Evolutionary conservation across 2,888 invertebrate species (phyloP), one percentile per base, ranked within the genome.

Genomic region (Isotomurus palustris): DNA sequence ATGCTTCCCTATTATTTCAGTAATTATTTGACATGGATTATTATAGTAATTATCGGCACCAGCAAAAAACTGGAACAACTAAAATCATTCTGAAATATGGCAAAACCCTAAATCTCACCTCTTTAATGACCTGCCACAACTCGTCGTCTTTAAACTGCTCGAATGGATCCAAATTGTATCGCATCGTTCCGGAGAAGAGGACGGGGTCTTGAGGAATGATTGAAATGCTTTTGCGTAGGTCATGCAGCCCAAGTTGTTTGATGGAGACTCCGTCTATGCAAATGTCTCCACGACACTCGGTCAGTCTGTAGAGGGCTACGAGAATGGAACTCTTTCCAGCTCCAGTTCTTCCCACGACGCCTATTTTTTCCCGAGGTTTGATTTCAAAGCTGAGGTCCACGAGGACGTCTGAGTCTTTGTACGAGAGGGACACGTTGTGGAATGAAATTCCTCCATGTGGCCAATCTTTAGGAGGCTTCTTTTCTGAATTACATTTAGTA

Each of bases 151-250:
- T 79, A 72, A 86, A 87, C 72, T 86, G 84, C 63, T 86, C 83
- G 74, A 93, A 91, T 1, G 93, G 93, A 78, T 94, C 93, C 58
- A 94, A 79, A 77, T 94, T 94, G 72, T 86, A 85, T 2, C 93
- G 80, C 79, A 94, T 81, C 2, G 89, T 86, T 40, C 92, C 93
- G 0, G 89, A 87, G 76, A 94, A 92, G 22, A 92, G 75, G 25
- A 91, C 84, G 0, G 92, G 91, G 72, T 91, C 91, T 78, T 94
- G 93, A 0, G 94, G 94, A 72, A 94, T 94, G 72, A 94, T 93
- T 0, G 93, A 87, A 56, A 94, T 87, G 70, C 84, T 85, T 56
- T 82, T 82, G 48, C 94, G 79, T 24, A 94, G 77, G 71, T 88
- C 86, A 74, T 85, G 78, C 27, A 80, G 74, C 5, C 78, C 78